A percentile compares a stretch with the other conserved stretches of the same genome.
These are phyloP conservation scores for Hemistola chrysoprasaria DNA, from an alignment of 2,888 invertebrate species.

Conservation along the genomic window DNA sequence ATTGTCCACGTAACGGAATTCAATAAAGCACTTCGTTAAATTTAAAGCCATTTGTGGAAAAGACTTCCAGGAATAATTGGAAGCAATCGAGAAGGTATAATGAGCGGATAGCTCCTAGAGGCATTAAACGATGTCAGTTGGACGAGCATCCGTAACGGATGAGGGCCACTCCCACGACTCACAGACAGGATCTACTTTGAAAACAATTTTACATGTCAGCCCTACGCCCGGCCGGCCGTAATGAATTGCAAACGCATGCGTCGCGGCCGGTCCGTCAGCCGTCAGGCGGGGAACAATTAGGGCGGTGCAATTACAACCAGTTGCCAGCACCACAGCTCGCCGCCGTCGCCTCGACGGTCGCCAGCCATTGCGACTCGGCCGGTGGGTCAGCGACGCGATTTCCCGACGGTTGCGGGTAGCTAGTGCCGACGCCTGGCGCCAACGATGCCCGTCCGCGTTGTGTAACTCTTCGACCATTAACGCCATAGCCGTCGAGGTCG, in stretches of 20 bases:
- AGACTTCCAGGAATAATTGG: constrained; percentile 37
- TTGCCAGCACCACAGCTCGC: constrained; percentile 36
- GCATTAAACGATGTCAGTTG: constrained; percentile 59
- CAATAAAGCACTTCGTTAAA: constrained; percentile 35
- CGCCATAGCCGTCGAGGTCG: constrained; percentile 64
- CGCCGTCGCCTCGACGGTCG: no score
- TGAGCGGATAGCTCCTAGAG: constrained; percentile 36
- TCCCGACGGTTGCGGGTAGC: constrained; percentile 56
- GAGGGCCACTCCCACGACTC: constrained; percentile 50
- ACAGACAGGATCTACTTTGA: constrained; percentile 68
- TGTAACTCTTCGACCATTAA: constrained; percentile 69
- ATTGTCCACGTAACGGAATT: constrained; percentile 44
- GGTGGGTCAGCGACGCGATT: constrained; percentile 76
- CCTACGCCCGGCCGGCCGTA: constrained; percentile 44
- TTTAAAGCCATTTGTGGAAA: constrained; percentile 29
- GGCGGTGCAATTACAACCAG: constrained; percentile 74
- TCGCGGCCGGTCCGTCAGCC: constrained; percentile 53
- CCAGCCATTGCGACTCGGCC: constrained; percentile 54
- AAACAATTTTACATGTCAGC: constrained; percentile 69
- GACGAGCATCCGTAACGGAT: constrained; percentile 54
- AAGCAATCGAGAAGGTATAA: constrained; percentile 29
- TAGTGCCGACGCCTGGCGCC: constrained; percentile 62
- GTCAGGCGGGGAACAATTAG: constrained; percentile 66
- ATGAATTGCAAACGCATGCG: constrained; percentile 70
- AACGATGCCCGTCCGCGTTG: constrained; percentile 55